Evolutionary conservation across 2,113 vertebrate species (phyloP), one percentile per base, ranked within the genome.

Genomic region (Chloroceryle aenea): DNA sequence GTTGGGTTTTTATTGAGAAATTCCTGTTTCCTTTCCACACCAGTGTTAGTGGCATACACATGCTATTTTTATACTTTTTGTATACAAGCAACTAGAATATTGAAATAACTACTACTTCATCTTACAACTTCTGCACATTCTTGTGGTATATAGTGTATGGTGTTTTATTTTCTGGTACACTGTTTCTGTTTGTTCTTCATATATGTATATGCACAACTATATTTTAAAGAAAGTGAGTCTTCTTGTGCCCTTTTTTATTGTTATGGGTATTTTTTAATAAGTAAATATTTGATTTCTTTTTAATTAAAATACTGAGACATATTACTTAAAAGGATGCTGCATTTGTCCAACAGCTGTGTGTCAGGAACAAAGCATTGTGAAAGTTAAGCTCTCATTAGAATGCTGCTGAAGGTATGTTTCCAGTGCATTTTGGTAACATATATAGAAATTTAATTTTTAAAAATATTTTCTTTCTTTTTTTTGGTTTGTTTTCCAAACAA

Each of bases 191-290:
- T 38, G 48, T 81, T 75, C 23, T 61, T 32, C 16, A 6, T 50
- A 50, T 12, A 42, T 0, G 0, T 20, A 7, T 32, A 38, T 7
- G 19, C 14, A 42, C 5, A 58, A 9, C 15, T 86, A 80, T 38
- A n/a, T 84, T 84, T 92, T 55, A 67, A 75, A 84, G 42, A 15
- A 74, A 74, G 5, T 5, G 5, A 66, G 3, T 16, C 3, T 63
- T 66, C 20, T 53, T 48, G 9, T 43, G 4, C 43, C 9, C 15
- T 72, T 7, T 66, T 61, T 30, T 67, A 74, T 52, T 80, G 17
- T 7, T 38, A 6, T n/a, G 11, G 9, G 3, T 4, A 67, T 29
- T 81, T 43, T 87, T 59, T 67, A 77, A 32, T 73, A 58, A 61
- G 30, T 48, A 40, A n/a, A 3, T 3, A 27, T 55, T 91, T 73